These are phyloP conservation scores for Nettapus auritus DNA, from an alignment of 2,113 vertebrate genomes.

Conservation along the genomic window DNA sequence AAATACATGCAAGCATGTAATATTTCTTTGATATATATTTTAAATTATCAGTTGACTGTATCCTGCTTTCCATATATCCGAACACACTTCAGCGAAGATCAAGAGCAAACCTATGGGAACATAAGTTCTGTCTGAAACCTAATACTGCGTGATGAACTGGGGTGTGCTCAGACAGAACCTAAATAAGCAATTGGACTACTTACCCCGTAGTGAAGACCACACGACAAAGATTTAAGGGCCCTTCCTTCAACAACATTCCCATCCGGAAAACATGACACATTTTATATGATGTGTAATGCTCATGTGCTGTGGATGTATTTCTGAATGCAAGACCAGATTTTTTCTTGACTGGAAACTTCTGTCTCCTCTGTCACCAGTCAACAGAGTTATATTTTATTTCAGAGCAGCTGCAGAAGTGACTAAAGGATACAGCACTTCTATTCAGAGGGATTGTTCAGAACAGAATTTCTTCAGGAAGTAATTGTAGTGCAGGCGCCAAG, in stretches of 20 bases:
- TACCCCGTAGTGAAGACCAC: neutral
- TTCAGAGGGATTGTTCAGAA: neutral
- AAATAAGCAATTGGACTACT: neutral
- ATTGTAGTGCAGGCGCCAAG: neutral
- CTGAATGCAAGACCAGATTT: neutral
- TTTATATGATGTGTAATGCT: neutral
- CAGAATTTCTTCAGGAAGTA: neutral
- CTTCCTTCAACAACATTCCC: neutral
- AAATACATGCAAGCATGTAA: accelerated
- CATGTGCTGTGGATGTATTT: neutral
- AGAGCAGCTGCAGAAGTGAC: neutral
- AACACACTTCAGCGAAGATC: neutral
- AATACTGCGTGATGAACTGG: neutral
- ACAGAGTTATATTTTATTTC: neutral
- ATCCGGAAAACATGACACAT: neutral
- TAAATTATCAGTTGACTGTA: neutral
- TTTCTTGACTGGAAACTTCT: neutral
- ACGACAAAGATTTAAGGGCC: neutral
- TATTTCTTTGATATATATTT: neutral
- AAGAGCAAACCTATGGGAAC: neutral
- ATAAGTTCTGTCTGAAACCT: neutral
- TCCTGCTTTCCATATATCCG: neutral
- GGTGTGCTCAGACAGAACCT: neutral
- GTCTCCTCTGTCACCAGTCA: neutral
- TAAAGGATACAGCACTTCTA: neutral